Evolutionary conservation across 2,888 invertebrate genomes (phyloP).

Genomic region (Pheosia gnoma): DNA sequence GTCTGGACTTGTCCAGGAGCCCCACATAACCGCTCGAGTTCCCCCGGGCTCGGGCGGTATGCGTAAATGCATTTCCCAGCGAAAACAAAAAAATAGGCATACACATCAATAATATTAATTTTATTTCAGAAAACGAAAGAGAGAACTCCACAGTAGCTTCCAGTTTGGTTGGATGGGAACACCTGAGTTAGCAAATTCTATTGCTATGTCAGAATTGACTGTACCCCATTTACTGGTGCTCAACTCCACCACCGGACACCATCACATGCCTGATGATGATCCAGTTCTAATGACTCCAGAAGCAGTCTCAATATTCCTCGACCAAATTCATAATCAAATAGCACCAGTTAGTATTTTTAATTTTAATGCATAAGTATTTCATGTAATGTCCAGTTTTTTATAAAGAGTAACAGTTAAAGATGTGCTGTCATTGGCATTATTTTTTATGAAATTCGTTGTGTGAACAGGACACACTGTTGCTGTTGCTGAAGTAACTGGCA

Average conservation of each 20-base stretch:
- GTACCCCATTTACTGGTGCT: conserved; percentile 95
- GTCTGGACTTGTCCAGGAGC: too few species aligned
- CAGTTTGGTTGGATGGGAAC: conserved; percentile 98
- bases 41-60: too few species aligned
- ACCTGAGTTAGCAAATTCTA: conserved; percentile 95
- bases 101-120: neutral
- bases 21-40: too few species aligned
- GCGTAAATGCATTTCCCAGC: too few species aligned
- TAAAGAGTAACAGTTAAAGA: too few species aligned
- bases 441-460: too few species aligned
- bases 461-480: too few species aligned
- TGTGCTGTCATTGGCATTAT: too few species aligned
- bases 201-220: conserved; percentile 93
- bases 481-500: too few species aligned
- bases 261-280: conserved; percentile 95
- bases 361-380: neutral
- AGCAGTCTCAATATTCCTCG: conserved; percentile 89
- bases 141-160: conserved; percentile 91
- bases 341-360: conserved; percentile 85
- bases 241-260: conserved; percentile 96
- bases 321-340: conserved; percentile 90
- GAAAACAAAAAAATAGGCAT: too few species aligned
- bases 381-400: neutral
- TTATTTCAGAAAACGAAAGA: conserved; percentile 76
- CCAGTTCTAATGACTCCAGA: conserved; percentile 92